Percentiles rank a stretch among this genome's conserved stretches.
Evolutionary conservation across 1,140 invertebrate species (phyloP).

Genomic region (Manduca sexta): DNA sequence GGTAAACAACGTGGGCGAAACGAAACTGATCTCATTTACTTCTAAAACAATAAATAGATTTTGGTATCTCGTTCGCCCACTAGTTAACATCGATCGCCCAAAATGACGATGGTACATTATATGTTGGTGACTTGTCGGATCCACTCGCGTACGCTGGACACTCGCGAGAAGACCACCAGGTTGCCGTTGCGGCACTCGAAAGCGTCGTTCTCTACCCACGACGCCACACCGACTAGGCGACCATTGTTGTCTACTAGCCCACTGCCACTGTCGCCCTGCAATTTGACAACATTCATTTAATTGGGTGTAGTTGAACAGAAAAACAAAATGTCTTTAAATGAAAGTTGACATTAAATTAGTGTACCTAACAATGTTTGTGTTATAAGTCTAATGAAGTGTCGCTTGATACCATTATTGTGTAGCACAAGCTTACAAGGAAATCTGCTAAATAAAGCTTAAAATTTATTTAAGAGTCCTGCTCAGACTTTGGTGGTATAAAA

Average conservation of each 20-base stretch:
- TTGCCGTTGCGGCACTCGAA: slow-evolving; percentile 35
- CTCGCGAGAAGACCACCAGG: slow-evolving; percentile 44
- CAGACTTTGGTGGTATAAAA: no score
- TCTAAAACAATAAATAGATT: background rate
- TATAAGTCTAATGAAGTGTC: no score
- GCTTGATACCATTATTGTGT: no score
- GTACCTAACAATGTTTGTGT: no score
- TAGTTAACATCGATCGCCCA: background rate
- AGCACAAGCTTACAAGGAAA: no score
- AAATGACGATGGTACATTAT: slow-evolving; percentile 9
- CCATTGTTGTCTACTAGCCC: slow-evolving; percentile 23
- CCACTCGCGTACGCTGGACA: slow-evolving; percentile 40
- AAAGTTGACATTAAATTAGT: no score
- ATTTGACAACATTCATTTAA: background rate
- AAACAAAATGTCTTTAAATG: no score
- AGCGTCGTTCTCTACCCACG: slow-evolving; percentile 61
- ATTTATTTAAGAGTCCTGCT: no score
- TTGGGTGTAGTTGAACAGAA: no score
- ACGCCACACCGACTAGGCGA: slow-evolving; percentile 43
- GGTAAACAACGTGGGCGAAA: background rate
- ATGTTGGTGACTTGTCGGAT: slow-evolving; percentile 45
- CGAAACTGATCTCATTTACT: background rate
- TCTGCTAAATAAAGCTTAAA: no score
- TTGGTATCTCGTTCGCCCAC: background rate
- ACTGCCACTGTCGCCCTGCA: slow-evolving; percentile 33